A percentile compares a stretch with the other conserved stretches of the same genome.
These are phyloP conservation scores for Dermochelys coriacea DNA, from an alignment of 2,797 vertebrate genomes.

Conservation along the genomic window DNA sequence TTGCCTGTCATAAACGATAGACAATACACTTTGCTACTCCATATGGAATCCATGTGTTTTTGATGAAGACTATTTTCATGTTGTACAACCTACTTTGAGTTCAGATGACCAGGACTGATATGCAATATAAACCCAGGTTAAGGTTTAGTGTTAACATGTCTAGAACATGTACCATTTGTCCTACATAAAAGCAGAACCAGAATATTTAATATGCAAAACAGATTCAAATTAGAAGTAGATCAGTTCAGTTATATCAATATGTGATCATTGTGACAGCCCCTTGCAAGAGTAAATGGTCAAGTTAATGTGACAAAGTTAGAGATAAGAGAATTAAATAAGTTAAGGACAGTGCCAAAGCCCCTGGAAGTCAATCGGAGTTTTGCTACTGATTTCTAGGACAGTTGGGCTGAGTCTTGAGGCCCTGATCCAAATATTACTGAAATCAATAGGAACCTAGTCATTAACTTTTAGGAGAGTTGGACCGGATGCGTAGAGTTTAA, in stretches of 20 bases:
- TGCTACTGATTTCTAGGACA: neutral
- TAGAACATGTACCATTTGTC: neutral
- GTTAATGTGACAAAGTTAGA: slow-evolving; percentile 27
- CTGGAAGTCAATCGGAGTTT: neutral
- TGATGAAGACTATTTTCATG: slow-evolving; percentile 1
- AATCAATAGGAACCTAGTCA: too few species aligned
- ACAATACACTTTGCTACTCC: slow-evolving; percentile 14
- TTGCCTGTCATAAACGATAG: slow-evolving; percentile 37
- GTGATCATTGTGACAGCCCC: neutral
- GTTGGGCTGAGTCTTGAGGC: too few species aligned
- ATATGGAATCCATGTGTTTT: neutral
- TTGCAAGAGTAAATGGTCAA: slow-evolving; percentile 23
- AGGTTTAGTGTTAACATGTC: neutral
- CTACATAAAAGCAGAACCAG: slow-evolving; percentile 24
- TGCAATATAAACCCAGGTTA: neutral
- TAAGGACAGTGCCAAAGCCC: neutral
- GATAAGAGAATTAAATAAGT: neutral
- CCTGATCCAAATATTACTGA: too few species aligned
- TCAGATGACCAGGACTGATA: neutral
- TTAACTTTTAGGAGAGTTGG: too few species aligned
- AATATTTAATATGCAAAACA: neutral
- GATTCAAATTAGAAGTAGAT: slow-evolving; percentile 4
- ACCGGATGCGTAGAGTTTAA: too few species aligned
- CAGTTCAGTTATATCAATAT: neutral
- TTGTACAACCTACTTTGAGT: neutral